A percentile compares a stretch with the other conserved stretches of the same genome.
Evolutionary conservation across 2,797 vertebrate genomes (phyloP).

Genomic region (Sebastes hubbsi): DNA sequence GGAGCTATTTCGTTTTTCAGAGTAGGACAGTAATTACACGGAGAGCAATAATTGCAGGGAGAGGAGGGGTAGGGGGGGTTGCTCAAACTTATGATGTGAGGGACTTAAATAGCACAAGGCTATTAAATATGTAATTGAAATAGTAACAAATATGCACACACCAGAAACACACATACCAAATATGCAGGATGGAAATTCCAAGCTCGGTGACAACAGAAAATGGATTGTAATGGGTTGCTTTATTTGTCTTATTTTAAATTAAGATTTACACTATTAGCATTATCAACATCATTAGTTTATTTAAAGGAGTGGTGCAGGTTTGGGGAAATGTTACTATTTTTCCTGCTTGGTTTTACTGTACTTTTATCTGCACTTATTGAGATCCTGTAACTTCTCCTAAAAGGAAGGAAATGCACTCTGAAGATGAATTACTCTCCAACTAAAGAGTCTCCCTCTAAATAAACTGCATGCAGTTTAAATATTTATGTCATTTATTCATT

Average conservation of each 20-base stretch:
- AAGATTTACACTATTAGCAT: not conserved
- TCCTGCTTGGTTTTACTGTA: not conserved
- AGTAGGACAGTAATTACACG: not conserved
- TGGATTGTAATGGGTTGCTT: not conserved
- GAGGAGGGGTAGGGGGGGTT: not conserved
- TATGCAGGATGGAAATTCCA: not conserved
- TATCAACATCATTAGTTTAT: not conserved
- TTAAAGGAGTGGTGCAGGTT: not conserved
- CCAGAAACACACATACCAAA: not conserved
- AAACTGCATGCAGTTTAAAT: not conserved
- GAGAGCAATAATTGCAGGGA: not conserved
- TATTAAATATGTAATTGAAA: not conserved
- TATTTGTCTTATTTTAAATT: not conserved
- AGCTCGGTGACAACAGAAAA: not conserved
- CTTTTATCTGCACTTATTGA: not conserved
- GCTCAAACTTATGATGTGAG: not conserved
- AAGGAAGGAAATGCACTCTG: not conserved
- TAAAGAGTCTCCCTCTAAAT: not conserved
- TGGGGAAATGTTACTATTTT: not conserved
- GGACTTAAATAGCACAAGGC: not conserved
- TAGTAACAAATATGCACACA: not conserved
- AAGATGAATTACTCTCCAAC: not conserved
- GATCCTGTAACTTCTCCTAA: not conserved
- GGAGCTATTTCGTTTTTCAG: not conserved
- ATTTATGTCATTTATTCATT: not conserved